Evolutionary conservation across 30 jellyfish, hydroid and myxozoan species (phyloP), one percentile per base, ranked within the genome.

Genomic region (Phacellophora camtschatica): DNA sequence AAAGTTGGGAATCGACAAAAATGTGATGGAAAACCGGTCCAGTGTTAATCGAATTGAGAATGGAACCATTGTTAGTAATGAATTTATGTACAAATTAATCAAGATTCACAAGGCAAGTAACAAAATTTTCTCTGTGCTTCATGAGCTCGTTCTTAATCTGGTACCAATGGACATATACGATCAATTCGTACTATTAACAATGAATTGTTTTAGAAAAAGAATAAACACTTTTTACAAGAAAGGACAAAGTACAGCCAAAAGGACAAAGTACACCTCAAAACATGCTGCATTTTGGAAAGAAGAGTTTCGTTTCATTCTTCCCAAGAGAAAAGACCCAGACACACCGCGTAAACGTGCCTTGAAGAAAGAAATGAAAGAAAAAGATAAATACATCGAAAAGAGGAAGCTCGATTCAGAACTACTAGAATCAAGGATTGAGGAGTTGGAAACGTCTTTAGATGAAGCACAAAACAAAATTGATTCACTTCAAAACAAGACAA

Each of bases 261-360:
- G 15, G 5, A n/a, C n/a, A n/a, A n/a, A n/a, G n/a, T n/a, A n/a
- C n/a, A 2, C 41, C 41, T 56, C 35, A 2, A 1, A 56, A 56
- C 71, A 56, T 56, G 41, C 71, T 12, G 32, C 16, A 25, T 56
- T 56, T 56, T 56, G 15, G 41, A 56, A 1, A 56, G 57, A 56
- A 56, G 71, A 56, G 41, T 56, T 56, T 6, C 71, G 22, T 56
- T 56, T 56, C 6, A 32, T 56, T 2, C 46, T 1, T 6, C 41
- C 41, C 71, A 8, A 56, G 71, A 56, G 22, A 56, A 27, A 19
- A 29, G 71, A 56, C 6, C 71, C 71, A 56, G 71, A 56, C 22
- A 56, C 71, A 8, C 71, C 71, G 41, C 71, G 71, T 56, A 56
- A 56, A 56, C 41, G 71, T 56, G 41, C 71, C 71, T 24, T 56